phyloP scores from a whole-genome alignment of 2,113 vertebrate genomes.

The Neogobius melanostomus region DNA sequence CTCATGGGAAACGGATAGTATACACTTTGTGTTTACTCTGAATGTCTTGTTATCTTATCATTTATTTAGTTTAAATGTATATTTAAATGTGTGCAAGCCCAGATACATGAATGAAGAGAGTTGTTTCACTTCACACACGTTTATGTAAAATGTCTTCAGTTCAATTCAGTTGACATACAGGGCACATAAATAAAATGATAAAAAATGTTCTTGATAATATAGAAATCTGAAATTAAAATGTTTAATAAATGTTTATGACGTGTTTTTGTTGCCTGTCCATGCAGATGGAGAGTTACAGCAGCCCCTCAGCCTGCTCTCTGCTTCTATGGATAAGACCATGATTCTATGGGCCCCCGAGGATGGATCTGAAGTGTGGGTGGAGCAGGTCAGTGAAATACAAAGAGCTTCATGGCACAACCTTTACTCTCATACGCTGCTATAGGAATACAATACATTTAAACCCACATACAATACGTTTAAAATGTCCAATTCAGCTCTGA shows the following conservation, averaged over 20 bases:
- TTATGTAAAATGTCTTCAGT: too few relatives aligned
- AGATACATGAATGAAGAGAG: too few relatives aligned
- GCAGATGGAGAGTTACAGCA: slow-evolving; percentile 85
- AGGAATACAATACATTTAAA: background rate
- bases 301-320: slow-evolving; percentile 87
- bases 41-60: background rate
- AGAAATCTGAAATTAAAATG: too few relatives aligned
- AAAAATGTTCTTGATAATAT: too few relatives aligned
- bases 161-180: too few relatives aligned
- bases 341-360: slow-evolving; percentile 96
- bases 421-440: background rate
- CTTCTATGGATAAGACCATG: slow-evolving; percentile 98
- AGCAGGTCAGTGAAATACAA: slow-evolving; percentile 81
- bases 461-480: background rate
- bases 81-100: too few relatives aligned
- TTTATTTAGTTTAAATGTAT: background rate
- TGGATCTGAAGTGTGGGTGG: slow-evolving; percentile 92
- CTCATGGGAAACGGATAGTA: slow-evolving; percentile 7
- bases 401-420: background rate
- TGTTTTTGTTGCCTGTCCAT: slow-evolving; percentile 64
- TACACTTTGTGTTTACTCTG: background rate
- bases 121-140: too few relatives aligned
- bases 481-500: slow-evolving; percentile 12
- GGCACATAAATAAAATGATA: too few relatives aligned
- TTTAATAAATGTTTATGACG: background rate